phyloP scores from a whole-genome alignment of 2,113 vertebrate genomes.

The Lycocorax pyrrhopterus region DNA sequence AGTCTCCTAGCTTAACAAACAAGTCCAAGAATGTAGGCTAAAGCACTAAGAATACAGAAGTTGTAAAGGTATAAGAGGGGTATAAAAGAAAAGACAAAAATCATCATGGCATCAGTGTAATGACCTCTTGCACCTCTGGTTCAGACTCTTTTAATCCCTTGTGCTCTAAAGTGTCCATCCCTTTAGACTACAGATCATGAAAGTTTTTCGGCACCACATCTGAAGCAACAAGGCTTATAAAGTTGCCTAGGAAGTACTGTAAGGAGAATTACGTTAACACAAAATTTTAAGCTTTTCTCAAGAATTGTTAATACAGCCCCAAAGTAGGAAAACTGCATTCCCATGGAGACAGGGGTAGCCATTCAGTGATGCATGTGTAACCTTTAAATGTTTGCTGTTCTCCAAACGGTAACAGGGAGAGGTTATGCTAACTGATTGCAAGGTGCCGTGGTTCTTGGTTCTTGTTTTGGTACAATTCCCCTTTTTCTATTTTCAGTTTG shows the following conservation, averaged over 20 bases:
- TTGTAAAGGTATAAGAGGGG: no score
- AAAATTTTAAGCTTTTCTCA: neutral
- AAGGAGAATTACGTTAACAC: neutral
- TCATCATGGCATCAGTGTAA: neutral
- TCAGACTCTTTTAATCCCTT: neutral
- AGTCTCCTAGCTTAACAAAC: no score
- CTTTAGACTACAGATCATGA: neutral
- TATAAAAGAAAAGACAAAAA: no score
- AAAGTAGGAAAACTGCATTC: neutral
- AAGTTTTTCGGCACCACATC: neutral
- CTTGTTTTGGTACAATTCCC: neutral
- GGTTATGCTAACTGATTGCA: neutral
- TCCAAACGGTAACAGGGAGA: neutral
- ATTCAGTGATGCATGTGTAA: neutral
- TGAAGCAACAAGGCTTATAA: neutral
- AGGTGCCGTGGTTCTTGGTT: neutral
- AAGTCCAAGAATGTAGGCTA: no score
- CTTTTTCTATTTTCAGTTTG: neutral
- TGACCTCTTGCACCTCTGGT: neutral
- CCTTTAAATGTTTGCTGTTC: neutral
- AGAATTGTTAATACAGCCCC: neutral
- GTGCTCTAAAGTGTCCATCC: neutral
- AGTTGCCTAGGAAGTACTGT: neutral
- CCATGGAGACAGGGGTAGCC: neutral
- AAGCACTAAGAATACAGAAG: no score